phyloP scores from a whole-genome alignment of 2,888 invertebrate genomes.

The Nemoura dubitans region DNA sequence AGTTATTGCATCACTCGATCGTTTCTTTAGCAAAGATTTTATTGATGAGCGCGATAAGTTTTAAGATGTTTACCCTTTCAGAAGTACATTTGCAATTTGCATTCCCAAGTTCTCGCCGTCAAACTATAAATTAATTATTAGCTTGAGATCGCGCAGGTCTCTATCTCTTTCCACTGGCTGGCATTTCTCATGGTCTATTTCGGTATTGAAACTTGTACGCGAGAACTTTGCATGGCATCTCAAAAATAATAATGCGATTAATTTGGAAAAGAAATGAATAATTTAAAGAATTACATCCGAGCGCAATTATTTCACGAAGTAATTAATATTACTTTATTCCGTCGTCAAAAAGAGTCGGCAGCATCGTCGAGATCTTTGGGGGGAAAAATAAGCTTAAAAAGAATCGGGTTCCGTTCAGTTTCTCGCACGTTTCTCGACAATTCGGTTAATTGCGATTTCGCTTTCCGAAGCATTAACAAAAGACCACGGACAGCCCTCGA shows the following conservation, averaged over 20 bases:
- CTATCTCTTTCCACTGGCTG: neutral
- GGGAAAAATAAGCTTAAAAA: neutral
- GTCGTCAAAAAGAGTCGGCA: neutral
- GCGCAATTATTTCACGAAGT: neutral
- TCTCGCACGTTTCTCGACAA: neutral
- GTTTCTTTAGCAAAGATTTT: neutral
- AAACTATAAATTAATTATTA: conserved; percentile 1
- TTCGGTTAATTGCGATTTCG: neutral
- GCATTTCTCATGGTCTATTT: neutral
- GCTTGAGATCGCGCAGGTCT: neutral
- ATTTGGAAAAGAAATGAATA: neutral
- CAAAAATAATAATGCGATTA: neutral
- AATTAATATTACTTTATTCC: conserved; percentile 12
- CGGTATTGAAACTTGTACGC: neutral
- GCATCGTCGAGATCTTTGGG: neutral
- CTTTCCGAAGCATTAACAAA: neutral
- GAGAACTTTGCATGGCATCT: neutral
- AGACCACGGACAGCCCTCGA: neutral
- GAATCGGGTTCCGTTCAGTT: neutral
- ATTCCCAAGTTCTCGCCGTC: conserved; percentile 4
- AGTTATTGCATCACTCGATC: neutral
- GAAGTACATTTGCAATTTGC: conserved; percentile 4
- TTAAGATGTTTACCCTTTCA: conserved; percentile 7
- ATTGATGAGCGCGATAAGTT: conserved; percentile 4
- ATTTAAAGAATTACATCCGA: conserved; percentile 12